Evolutionary conservation across 2,888 invertebrate species (phyloP).

Genomic region (Scrobipalpa atriplicella): DNA sequence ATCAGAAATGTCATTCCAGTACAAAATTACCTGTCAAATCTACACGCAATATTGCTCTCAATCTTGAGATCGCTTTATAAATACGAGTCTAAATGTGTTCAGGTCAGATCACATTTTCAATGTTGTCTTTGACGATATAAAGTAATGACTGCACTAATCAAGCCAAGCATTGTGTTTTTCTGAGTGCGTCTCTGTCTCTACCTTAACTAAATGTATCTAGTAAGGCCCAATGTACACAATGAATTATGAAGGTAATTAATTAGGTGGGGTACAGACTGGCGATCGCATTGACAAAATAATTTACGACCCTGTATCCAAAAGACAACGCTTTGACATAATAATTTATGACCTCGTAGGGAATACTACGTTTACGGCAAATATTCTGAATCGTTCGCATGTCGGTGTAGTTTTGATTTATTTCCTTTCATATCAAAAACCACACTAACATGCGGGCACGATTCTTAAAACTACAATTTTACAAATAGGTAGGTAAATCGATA

Average conservation of each 20-base stretch:
- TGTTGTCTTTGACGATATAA: too few relatives aligned
- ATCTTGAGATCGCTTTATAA: too few relatives aligned
- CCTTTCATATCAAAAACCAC: background rate
- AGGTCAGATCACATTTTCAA: too few relatives aligned
- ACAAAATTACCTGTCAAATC: too few relatives aligned
- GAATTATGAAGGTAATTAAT: conserved; percentile 20
- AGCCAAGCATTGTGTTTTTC: too few relatives aligned
- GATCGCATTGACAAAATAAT: background rate
- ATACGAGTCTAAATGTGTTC: too few relatives aligned
- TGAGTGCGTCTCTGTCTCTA: background rate
- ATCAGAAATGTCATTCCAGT: too few relatives aligned
- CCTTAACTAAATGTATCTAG: conserved; percentile 6
- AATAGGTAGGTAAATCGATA: too few relatives aligned
- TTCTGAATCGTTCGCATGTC: background rate
- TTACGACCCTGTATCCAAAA: background rate
- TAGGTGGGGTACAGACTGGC: background rate
- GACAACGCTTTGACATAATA: background rate
- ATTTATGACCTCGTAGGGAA: background rate
- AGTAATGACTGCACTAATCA: too few relatives aligned
- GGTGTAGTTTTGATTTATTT: background rate
- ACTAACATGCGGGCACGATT: too few relatives aligned
- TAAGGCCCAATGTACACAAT: background rate
- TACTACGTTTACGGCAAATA: background rate
- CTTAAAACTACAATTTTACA: too few relatives aligned
- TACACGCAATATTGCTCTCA: too few relatives aligned